A percentile compares a stretch with the other conserved stretches of the same genome.
phyloP scores from a whole-genome alignment of 1,140 invertebrate species.

The Thalassaphorura encarpata region DNA sequence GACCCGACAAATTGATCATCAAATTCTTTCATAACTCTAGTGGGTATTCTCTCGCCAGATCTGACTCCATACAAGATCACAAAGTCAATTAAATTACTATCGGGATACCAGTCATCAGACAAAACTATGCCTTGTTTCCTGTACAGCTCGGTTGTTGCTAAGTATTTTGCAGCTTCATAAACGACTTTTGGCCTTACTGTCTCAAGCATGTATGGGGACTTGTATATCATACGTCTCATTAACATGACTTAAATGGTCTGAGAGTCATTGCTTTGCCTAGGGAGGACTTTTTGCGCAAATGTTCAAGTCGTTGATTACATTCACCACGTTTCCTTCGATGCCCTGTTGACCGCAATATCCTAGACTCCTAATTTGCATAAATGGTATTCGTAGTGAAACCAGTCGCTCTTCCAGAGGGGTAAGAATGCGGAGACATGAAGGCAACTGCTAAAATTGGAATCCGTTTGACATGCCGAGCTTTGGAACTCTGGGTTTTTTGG shows the following conservation, averaged over 20 bases:
- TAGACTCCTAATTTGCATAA: constrained; percentile 11
- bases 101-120: constrained; percentile 7
- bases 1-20: too few relatives aligned
- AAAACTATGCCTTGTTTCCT: constrained; percentile 1
- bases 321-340: constrained; percentile 17
- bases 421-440: constrained; percentile 1
- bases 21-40: too few relatives aligned
- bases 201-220: constrained; percentile 9
- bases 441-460: constrained; percentile 7
- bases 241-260: constrained; percentile 12
- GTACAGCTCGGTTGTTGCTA: constrained; percentile 6
- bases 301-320: constrained; percentile 12
- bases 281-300: constrained; percentile 6
- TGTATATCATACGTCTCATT: constrained; percentile 9
- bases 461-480: constrained; percentile 12
- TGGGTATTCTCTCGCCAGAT: too few relatives aligned
- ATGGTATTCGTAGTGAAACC: constrained; percentile 11
- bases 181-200: constrained; percentile 7
- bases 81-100: not conserved
- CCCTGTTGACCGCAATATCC: constrained; percentile 4
- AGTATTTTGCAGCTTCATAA: constrained; percentile 4
- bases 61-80: too few relatives aligned
- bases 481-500: not conserved
- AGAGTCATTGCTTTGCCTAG: constrained; percentile 10
- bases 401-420: constrained; percentile 12